These are phyloP conservation scores for Manacus vitellinus DNA, from an alignment of 2,113 vertebrate species.

Conservation along the genomic window DNA sequence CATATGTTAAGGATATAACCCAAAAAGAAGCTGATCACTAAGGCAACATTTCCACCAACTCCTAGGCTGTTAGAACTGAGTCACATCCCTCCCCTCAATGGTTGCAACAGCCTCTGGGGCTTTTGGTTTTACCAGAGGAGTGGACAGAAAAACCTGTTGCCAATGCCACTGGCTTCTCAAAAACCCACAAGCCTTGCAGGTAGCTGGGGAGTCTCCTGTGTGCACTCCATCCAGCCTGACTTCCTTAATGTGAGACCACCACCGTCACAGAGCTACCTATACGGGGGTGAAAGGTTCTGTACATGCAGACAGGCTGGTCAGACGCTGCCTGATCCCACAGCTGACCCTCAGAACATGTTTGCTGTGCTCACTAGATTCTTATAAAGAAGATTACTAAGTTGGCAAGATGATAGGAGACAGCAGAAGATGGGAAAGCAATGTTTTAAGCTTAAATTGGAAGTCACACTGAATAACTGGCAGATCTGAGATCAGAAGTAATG, in stretches of 20 bases:
- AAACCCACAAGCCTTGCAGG: not conserved
- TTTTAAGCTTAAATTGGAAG: not conserved
- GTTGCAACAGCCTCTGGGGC: not conserved
- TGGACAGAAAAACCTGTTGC: not conserved
- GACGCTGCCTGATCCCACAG: not conserved
- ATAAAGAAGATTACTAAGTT: not conserved
- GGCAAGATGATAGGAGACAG: not conserved
- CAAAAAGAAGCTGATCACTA: not conserved
- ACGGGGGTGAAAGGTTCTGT: rapidly evolving
- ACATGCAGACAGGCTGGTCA: not conserved
- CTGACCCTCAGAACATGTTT: not conserved
- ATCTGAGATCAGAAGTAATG: not conserved
- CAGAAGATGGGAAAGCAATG: not conserved
- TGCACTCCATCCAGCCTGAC: not conserved
- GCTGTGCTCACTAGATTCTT: not conserved
- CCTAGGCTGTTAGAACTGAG: not conserved
- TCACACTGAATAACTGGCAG: not conserved
- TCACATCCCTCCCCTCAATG: not conserved
- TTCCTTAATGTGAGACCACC: not conserved
- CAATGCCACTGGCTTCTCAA: not conserved
- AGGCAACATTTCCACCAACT: not conserved
- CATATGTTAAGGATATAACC: not conserved
- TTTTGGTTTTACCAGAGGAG: not conserved
- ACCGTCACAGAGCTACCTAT: not conserved
- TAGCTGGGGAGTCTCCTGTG: rapidly evolving